Percentiles rank a stretch among this genome's conserved stretches.
phyloP scores from a whole-genome alignment of 2,797 vertebrate species.

The Parambassis ranga region DNA sequence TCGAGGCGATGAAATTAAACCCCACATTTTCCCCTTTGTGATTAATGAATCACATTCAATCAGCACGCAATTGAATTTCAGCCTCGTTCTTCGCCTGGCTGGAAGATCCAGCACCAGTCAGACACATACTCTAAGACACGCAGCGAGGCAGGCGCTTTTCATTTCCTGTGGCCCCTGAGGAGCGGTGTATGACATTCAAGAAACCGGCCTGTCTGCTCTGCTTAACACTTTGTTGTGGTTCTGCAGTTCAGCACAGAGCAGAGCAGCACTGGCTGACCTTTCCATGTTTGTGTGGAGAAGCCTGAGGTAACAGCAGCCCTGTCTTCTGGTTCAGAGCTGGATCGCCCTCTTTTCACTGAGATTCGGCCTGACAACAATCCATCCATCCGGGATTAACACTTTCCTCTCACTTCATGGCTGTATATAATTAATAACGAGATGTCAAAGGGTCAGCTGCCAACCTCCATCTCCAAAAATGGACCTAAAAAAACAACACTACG shows the following conservation, averaged over 20 bases:
- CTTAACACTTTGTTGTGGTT: conserved; percentile 13
- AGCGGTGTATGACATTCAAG: conserved; percentile 32
- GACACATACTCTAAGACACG: background rate
- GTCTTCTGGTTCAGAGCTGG: background rate
- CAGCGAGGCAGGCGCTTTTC: conserved; percentile 9
- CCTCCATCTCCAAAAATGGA: too few species aligned
- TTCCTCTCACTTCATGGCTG: too few species aligned
- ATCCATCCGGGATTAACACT: too few species aligned
- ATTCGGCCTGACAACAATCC: conserved; percentile 6
- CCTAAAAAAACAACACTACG: too few species aligned
- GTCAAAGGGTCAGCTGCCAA: too few species aligned
- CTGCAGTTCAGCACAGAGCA: conserved; percentile 5
- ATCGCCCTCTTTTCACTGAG: background rate
- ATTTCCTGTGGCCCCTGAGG: conserved; percentile 25
- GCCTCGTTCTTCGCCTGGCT: conserved; percentile 5
- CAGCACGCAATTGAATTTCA: conserved; percentile 51
- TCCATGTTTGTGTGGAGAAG: conserved; percentile 1
- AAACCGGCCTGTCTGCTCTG: background rate
- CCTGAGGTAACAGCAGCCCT: conserved; percentile 9
- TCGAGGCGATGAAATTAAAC: conserved; percentile 45
- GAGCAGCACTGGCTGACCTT: conserved; percentile 34
- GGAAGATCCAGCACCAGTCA: conserved; percentile 1
- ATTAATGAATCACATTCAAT: conserved; percentile 64
- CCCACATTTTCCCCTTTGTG: conserved; percentile 32
- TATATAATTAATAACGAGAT: too few species aligned